phyloP scores from a whole-genome alignment of 2,888 invertebrate species.

The Drosophila mettleri region DNA sequence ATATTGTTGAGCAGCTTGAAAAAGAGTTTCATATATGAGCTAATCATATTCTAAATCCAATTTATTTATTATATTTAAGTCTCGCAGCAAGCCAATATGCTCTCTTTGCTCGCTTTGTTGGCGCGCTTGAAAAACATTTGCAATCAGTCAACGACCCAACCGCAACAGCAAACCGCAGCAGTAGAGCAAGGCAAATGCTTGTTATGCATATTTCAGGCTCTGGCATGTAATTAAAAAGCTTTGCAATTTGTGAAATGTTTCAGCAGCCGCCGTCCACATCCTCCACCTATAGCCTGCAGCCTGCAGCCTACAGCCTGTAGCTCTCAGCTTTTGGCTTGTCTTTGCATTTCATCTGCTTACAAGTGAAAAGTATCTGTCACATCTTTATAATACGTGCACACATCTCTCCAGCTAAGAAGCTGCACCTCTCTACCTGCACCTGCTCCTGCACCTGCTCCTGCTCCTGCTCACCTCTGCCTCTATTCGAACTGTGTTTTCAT shows the following conservation, averaged over 20 bases:
- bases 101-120: fast-evolving
- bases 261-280: background rate
- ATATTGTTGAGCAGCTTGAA: too few relatives aligned
- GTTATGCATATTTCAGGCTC: conserved; percentile 14
- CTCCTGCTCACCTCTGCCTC: background rate
- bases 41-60: too few relatives aligned
- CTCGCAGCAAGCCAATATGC: too few relatives aligned
- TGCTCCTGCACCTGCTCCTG: too few relatives aligned
- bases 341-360: background rate
- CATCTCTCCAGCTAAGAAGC: background rate
- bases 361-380: background rate
- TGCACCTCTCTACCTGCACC: background rate
- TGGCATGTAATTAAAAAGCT: conserved; percentile 47
- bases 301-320: background rate
- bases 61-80: too few relatives aligned
- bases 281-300: background rate
- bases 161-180: conserved; percentile 22
- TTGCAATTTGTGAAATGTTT: conserved; percentile 20
- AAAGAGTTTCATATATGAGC: too few relatives aligned
- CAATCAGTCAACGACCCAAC: conserved; percentile 19
- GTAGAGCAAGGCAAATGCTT: conserved; percentile 14
- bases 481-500: background rate
- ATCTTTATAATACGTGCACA: background rate
- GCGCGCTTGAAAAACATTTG: conserved; percentile 2
- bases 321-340: background rate